Percentiles rank a stretch among this genome's conserved stretches.
phyloP scores from a whole-genome alignment of 2,888 invertebrate genomes.

The Habrosyne pyritoides region DNA sequence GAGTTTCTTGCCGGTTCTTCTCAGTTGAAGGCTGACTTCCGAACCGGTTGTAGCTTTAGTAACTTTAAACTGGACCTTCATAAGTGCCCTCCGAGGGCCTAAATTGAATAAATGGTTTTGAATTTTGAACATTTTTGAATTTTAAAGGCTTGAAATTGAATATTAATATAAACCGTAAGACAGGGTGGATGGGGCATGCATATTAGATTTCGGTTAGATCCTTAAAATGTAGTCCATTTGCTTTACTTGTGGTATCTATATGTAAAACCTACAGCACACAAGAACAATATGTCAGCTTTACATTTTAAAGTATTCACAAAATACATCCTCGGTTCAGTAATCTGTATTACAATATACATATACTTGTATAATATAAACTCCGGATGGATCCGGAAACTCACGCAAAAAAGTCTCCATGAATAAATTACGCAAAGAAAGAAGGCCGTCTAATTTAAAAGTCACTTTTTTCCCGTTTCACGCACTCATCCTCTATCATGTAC shows the following conservation, averaged over 20 bases:
- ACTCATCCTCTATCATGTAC: slow-evolving; percentile 41
- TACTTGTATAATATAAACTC: slow-evolving; percentile 24
- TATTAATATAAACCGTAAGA: no score
- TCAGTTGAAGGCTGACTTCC: no score
- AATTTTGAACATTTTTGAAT: no score
- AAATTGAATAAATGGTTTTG: no score
- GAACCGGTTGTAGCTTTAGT: no score
- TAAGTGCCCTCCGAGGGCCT: no score
- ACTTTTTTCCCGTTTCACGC: slow-evolving; percentile 40
- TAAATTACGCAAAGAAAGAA: slow-evolving; percentile 49
- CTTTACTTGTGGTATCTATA: not conserved
- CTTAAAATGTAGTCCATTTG: not conserved
- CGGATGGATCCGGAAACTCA: slow-evolving; percentile 26
- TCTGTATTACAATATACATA: no score
- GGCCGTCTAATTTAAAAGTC: slow-evolving; percentile 41
- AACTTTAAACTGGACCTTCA: no score
- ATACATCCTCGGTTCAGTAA: no score
- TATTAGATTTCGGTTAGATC: not conserved
- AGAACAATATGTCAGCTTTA: slow-evolving; percentile 6
- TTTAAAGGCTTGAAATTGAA: no score
- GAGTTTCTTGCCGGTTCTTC: no score
- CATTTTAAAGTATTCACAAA: not conserved
- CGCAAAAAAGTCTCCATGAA: slow-evolving; percentile 49
- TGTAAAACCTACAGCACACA: not conserved
- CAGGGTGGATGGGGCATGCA: no score